A percentile compares a stretch with the other conserved stretches of the same genome.
Conservation (phyloP, 2,888 invertebrate species). For the Sphinx pinastri region DNA sequence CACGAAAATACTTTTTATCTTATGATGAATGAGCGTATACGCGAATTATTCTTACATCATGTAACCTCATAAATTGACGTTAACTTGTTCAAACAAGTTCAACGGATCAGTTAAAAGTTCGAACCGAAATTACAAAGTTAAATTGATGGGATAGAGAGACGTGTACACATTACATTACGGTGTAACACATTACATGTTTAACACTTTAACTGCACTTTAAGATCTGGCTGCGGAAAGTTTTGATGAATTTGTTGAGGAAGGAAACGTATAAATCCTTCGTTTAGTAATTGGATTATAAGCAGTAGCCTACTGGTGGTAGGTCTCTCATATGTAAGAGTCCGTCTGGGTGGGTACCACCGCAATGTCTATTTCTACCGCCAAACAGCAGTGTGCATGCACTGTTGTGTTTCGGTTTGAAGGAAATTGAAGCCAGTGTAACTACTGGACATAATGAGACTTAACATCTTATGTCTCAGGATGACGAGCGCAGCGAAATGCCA, state of each 20-base stretch:
- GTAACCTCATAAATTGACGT: conserved; percentile 19
- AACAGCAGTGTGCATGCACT: too few species aligned
- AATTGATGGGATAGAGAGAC: conserved; percentile 20
- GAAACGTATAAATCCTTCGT: background rate
- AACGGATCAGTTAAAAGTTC: conserved; percentile 21
- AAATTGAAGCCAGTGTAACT: too few species aligned
- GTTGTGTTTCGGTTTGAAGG: too few species aligned
- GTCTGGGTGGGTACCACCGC: too few species aligned
- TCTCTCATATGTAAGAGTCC: too few species aligned
- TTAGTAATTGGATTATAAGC: background rate
- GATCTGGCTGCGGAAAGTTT: conserved; percentile 12
- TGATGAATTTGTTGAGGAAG: background rate
- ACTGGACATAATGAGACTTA: too few species aligned
- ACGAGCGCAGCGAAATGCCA: too few species aligned
- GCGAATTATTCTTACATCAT: background rate
- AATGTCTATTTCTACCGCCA: too few species aligned
- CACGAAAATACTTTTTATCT: background rate
- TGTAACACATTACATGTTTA: conserved; percentile 9
- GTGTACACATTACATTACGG: too few species aligned
- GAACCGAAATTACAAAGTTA: conserved; percentile 27
- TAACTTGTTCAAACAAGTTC: conserved; percentile 27
- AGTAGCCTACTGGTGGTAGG: too few species aligned
- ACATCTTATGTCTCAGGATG: too few species aligned
- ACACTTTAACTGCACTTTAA: background rate
- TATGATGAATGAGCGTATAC: background rate